Conservation (phyloP, 2,888 invertebrate species). For the Xanthorhoe designata region DNA sequence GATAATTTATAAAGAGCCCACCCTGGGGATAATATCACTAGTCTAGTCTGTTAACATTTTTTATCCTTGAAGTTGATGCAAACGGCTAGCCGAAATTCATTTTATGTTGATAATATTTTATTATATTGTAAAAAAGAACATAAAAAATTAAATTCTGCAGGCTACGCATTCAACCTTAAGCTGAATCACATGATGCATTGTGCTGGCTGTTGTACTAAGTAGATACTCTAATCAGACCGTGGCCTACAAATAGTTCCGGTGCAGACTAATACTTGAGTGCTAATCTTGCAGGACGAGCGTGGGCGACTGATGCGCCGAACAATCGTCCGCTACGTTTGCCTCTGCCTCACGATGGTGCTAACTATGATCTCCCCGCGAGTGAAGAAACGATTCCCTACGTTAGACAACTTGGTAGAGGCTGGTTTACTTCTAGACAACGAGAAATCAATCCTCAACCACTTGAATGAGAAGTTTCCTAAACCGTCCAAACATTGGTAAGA, state of each 20-base stretch:
- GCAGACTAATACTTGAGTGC: conserved; percentile 18
- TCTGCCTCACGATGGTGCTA: conserved; percentile 94
- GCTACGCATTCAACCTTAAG: too few species aligned
- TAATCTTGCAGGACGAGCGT: conserved; percentile 88
- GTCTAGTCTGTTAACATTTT: too few species aligned
- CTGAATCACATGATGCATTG: neutral
- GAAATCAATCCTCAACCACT: conserved; percentile 90
- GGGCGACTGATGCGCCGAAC: conserved; percentile 93
- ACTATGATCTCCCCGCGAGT: conserved; percentile 95
- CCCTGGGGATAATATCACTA: too few species aligned
- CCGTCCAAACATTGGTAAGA: conserved; percentile 94
- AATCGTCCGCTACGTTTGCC: conserved; percentile 93
- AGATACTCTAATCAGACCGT: conserved; percentile 33
- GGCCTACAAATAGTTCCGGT: conserved; percentile 27
- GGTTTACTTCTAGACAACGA: conserved; percentile 94
- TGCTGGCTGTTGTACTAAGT: conserved; percentile 21
- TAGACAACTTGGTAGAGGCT: conserved; percentile 93
- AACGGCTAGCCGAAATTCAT: too few species aligned
- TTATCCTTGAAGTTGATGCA: too few species aligned
- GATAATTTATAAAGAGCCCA: too few species aligned
- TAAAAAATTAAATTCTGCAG: too few species aligned
- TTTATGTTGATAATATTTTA: too few species aligned
- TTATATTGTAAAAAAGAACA: too few species aligned
- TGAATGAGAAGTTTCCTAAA: conserved; percentile 93
- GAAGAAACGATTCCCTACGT: conserved; percentile 94